Base-by-base conservation (phyloP, 1,140 invertebrate species). In the Drosophila simulans region DNA sequence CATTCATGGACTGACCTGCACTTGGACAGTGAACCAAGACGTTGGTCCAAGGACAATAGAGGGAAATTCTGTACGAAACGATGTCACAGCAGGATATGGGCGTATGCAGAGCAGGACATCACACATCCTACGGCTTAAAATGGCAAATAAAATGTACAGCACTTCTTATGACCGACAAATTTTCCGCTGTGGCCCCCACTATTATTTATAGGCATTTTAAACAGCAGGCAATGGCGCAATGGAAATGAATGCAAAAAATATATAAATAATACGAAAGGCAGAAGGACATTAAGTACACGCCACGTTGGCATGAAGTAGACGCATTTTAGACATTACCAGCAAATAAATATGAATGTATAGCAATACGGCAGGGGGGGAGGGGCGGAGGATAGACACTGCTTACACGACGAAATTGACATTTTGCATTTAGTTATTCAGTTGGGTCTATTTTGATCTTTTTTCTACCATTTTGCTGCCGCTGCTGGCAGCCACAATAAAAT, bases 331-430 rank as follows among this genome's bases (percentile, higher is more conserved):
- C 84, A 89, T 83, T 80, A 79, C 75, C 45, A 83, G 49, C 59
- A 76, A 69, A 86, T 79, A 88, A 76, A 88, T 86, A 72, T 82
- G 54, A 57, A 75, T 68, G 53, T 37, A 68, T 37, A 27, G 43
- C 37, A 39, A 42, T 63, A 49, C 34, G 48, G 56, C 42, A 48
- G 59, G 76, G 62, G 17, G 59, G 48, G 20, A 0, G 20, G 20
- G 62, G 17, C n/a, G n/a, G n/a, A n/a, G 59, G 34, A 46, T 40
- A 55, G 35, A 71, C 68, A 66, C 66, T 77, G 83, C 83, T 88
- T 88, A 83, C 83, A 88, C 58, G 75, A 88, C 79, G 73, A 86
- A 86, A 86, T 86, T 86, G 83, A 86, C 83, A 89, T 86, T 86
- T 83, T 89, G 83, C 83, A 86, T 86, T 86, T 86, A 89, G 75